Base-by-base conservation (phyloP, 1,140 invertebrate species). In the Cataglyphis hispanica region DNA sequence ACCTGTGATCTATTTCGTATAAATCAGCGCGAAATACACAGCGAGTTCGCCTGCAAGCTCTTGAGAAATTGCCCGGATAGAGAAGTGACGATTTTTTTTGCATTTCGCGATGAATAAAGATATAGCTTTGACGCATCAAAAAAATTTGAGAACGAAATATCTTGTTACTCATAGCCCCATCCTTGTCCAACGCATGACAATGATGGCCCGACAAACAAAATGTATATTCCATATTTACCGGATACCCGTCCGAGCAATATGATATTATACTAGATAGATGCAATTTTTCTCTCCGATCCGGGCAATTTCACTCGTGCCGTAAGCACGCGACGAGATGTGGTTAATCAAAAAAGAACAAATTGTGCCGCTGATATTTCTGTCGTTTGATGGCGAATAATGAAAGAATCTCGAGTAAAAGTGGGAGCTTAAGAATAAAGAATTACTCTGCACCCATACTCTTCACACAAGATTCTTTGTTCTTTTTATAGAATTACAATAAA, bases 361-460 rank as follows among this genome's bases (percentile, higher is more conserved):
- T 53, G 25, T 50, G 31, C 25, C 76, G 63, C 5, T 69, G 63
- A 69, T 80, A 69, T 80, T 80, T 80, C 63, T 69, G 61, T 80
- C 76, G 31, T 64, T 40, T 27, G 19, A 78, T 31, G 40, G 37
- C 3, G 25, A 5, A 25, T 4, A 19, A 34, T 37, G 56, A 80
- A 66, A 80, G 37, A 19, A 27, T 80, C 27, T 19, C 43, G 16
- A 25, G 31, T 2, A 22, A 56, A n/a, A 19, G 61, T 34, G 22
- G n/a, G 63, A 43, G 11, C 25, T 46, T 46, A n/a, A 40, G 22
- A 56, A 37, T 46, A 27, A 64, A 43, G 46, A 4, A 50, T 19
- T 3, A 0, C 5, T 4, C 13, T 50, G 8, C 25, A 25, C 19
- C 25, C 25, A 2, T 46, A 25, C 7, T 25, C 6, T 43, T 7